Base-by-base conservation (phyloP, 2,888 invertebrate genomes). In the Ochlodes sylvanus region DNA sequence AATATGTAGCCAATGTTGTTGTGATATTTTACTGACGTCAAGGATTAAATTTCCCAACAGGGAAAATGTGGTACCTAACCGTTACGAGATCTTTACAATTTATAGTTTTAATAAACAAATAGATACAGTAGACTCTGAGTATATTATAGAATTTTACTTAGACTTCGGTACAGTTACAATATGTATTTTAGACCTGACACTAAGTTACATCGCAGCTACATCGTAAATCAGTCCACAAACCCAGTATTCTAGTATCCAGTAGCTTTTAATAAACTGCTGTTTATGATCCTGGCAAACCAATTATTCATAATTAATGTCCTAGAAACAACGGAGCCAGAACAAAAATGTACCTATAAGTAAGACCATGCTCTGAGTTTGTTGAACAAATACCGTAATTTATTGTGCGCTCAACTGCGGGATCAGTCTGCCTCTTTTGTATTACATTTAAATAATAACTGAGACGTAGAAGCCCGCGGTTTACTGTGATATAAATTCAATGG, bases 361-460 rank as follows among this genome's bases (percentile, higher is more conserved):
- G 34, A 55, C 66, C 42, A 34, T 63, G 50, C 70, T 66, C 64
- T 61, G 54, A 47, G 75, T 71, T 79, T 78, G 77, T 76, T 71
- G 75, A 81, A 81, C 79, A 80, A 82, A 81, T 77, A 77, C 76
- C 77, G 77, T 76, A 77, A 80, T 82, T 79, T 79, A 82, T 79
- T 77, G 79, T 75, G 73, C 77, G 76, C 75, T 76, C 73, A 83
- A 84, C 86, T 85, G 81, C 83, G 84, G 78, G 82, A 79, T 77
- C 76, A 71, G 74, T 63, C 77, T 69, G 61, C 76, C 79, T 81
- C 79, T 77, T 75, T 78, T 79, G 82, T 82, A 81, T 81, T 81
- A 79, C 80, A 72, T 80, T 78, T 77, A 66, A 66, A 66, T 65
- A 65, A 65, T 58, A 65, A 65, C 57, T 58, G 41, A 65, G 58